Evolutionary conservation across 2,888 invertebrate genomes (phyloP), one percentile per base, ranked within the genome.

Genomic region (Drosophila cracens): DNA sequence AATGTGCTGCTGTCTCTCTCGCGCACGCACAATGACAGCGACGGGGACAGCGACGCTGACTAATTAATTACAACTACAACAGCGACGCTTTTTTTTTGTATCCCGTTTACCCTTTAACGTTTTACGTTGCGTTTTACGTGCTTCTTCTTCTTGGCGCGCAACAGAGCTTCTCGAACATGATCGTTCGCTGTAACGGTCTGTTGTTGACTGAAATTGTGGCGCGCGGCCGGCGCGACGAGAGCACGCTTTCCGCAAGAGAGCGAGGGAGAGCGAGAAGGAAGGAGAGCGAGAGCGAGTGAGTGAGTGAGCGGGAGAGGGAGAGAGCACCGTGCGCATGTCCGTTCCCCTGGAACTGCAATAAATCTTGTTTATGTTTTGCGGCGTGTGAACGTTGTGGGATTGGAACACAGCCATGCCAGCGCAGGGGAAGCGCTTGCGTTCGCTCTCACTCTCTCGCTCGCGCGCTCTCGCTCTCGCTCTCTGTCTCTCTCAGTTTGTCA

Each of bases 161-260:
- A 76, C 89, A 70, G 71, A 86, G 85, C 87, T 87, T 79, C 79
- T 85, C 78, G 74, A 81, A 87, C 91, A 88, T 87, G 91, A 86
- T 91, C 89, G 90, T 88, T 83, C 92, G 83, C 88, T 87, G 75
- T 91, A 92, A 91, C 91, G 92, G 91, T 91, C 86, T 84, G 81
- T 83, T 82, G 87, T 89, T 84, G 91, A 91, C 90, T 91, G 88
- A 91, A 82, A 64, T 48, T 74, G 65, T 77, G 74, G 74, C 70
- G 79, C 78, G 82, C 82, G 64, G 79, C 78, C 73, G 78, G 73
- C 59, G 74, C 66, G 68, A 58, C 34, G 77, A 81, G 81, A 81
- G 78, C 72, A 60, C 62, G 31, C 57, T 54, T 18, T 8, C 34
- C 13, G 46, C 34, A 54, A 64, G 56, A 63, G 71, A 21, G 56